Evolutionary conservation across 2,113 vertebrate species (phyloP).

Genomic region (Donacobius atricapilla): DNA sequence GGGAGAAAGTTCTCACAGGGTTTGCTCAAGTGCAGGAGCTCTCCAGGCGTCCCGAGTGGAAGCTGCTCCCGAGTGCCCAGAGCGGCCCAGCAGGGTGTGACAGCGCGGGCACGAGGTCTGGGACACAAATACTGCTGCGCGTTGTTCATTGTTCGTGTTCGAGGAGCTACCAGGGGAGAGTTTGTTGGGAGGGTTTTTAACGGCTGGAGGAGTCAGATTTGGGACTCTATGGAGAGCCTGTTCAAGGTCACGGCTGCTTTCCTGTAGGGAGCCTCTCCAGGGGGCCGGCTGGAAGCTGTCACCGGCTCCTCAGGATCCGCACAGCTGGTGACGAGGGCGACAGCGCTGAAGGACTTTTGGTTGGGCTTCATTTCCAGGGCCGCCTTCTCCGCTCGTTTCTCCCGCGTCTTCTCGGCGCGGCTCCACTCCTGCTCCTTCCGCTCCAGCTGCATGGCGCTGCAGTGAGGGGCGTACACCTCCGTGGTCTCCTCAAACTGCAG

Average conservation of each 20-base stretch:
- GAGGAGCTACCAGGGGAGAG: not conserved
- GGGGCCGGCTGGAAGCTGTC: not conserved
- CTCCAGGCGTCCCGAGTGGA: not conserved
- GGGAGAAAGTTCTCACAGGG: not conserved
- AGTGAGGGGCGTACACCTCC: slow-evolving; percentile 82
- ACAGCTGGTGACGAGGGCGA: slow-evolving; percentile 66
- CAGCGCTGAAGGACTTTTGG: slow-evolving; percentile 54
- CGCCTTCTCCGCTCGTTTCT: not conserved
- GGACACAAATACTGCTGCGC: not conserved
- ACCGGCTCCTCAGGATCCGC: slow-evolving; percentile 50
- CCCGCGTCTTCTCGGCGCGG: not conserved
- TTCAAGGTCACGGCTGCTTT: slow-evolving; percentile 70
- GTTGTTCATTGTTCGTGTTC: not conserved
- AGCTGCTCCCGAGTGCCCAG: not conserved
- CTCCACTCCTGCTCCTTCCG: slow-evolving; percentile 73
- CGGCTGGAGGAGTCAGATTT: slow-evolving; percentile 46
- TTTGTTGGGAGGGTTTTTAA: not conserved
- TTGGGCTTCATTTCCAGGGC: not conserved
- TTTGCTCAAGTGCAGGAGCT: not conserved
- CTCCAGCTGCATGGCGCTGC: slow-evolving; percentile 84
- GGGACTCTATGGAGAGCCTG: slow-evolving; percentile 73
- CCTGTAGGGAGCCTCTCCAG: slow-evolving; percentile 48
- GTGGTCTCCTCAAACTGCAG: slow-evolving; percentile 88
- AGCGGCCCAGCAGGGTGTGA: not conserved
- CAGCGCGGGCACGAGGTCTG: not conserved